These are phyloP conservation scores for Callipepla squamata DNA, from an alignment of 2,113 vertebrate genomes.

Conservation along the genomic window DNA sequence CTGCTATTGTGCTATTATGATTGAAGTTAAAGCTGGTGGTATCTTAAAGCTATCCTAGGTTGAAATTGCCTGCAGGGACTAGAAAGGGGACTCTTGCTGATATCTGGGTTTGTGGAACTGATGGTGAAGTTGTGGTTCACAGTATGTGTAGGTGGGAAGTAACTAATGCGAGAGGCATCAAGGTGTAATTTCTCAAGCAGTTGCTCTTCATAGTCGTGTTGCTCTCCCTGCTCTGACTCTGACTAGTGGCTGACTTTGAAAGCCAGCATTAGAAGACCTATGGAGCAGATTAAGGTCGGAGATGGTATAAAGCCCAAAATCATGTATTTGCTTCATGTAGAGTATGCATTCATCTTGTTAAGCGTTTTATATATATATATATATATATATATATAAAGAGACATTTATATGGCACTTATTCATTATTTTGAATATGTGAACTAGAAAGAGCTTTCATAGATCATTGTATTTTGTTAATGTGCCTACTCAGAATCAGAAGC, in stretches of 20 bases:
- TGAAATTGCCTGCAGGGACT: neutral
- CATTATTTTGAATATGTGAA: slow-evolving; percentile 18
- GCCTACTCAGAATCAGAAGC: slow-evolving; percentile 3
- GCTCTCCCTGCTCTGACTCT: neutral
- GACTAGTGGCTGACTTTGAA: neutral
- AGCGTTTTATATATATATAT: neutral
- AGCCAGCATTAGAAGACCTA: neutral
- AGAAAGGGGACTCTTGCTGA: neutral
- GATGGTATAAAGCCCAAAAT: neutral
- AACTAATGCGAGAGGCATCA: neutral
- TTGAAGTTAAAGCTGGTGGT: neutral
- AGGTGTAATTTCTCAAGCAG: neutral
- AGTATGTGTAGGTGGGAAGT: neutral
- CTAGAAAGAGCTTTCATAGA: slow-evolving; percentile 29
- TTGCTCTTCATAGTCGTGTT: accelerated
- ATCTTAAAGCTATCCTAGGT: neutral
- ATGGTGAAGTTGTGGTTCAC: neutral
- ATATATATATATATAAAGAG: too few species aligned
- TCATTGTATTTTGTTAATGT: slow-evolving; percentile 47
- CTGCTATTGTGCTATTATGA: neutral
- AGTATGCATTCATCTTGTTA: neutral
- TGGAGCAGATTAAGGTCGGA: neutral
- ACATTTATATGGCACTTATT: neutral
- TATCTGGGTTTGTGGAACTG: neutral
- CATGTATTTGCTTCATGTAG: neutral